A percentile compares a stretch with the other conserved stretches of the same genome.
Conservation (phyloP, 2,888 invertebrate genomes). For the Silvanus unidentatus region DNA sequence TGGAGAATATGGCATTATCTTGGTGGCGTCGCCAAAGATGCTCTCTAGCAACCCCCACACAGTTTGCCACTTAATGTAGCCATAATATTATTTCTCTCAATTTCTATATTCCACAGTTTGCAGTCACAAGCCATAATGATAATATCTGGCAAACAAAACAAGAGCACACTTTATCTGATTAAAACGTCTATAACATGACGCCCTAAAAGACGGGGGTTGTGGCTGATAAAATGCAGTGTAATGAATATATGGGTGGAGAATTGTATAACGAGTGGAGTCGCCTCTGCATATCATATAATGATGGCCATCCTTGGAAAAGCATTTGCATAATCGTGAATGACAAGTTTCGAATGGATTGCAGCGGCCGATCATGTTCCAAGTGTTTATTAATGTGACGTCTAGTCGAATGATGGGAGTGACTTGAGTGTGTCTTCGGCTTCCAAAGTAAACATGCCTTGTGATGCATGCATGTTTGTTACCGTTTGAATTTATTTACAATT, state of each 20-base stretch:
- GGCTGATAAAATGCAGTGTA: too few species aligned
- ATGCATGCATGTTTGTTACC: conserved; percentile 15
- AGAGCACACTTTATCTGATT: conserved; percentile 34
- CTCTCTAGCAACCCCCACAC: conserved; percentile 10
- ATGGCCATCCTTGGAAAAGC: conserved; percentile 20
- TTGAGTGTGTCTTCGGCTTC: conserved; percentile 19
- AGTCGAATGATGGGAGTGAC: conserved; percentile 17
- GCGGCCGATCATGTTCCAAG: conserved; percentile 21
- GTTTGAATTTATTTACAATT: conserved; percentile 11
- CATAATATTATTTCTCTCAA: conserved; percentile 29
- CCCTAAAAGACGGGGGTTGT: conserved; percentile 11
- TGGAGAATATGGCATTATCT: conserved; percentile 35
- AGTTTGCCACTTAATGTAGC: conserved; percentile 25
- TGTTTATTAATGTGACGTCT: conserved; percentile 26
- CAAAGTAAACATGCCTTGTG: conserved; percentile 25
- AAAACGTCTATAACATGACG: conserved; percentile 24
- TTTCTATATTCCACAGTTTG: conserved; percentile 24
- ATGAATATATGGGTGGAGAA: not conserved
- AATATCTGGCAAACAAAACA: conserved; percentile 31
- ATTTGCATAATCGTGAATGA: conserved; percentile 39
- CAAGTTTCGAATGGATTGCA: conserved; percentile 29
- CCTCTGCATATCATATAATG: conserved; percentile 20
- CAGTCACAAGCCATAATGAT: conserved; percentile 27
- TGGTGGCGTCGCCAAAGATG: conserved; percentile 23
- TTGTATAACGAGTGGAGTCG: conserved; percentile 18